phyloP scores from a whole-genome alignment of 2,888 invertebrate species.

The Pocota personata region DNA sequence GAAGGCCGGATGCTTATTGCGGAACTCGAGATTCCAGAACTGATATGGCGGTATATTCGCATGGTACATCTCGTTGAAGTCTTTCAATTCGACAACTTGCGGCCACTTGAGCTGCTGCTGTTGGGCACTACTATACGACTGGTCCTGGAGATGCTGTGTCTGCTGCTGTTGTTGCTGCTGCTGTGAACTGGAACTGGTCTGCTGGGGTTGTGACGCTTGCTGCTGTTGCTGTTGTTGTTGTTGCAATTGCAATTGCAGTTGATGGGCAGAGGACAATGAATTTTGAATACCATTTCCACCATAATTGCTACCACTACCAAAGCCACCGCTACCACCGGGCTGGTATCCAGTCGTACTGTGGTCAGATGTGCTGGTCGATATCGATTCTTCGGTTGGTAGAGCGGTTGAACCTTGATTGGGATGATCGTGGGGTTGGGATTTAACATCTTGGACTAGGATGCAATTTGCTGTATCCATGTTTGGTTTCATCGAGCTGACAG shows the following conservation, averaged over 20 bases:
- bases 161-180: constrained; percentile 79
- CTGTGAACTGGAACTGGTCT: constrained; percentile 80
- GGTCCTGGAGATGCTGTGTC: constrained; percentile 82
- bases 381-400: constrained; percentile 90
- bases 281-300: constrained; percentile 73
- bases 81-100: constrained; percentile 91
- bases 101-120: constrained; percentile 89
- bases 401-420: constrained; percentile 90
- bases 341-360: constrained; percentile 85
- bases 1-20: constrained; percentile 94
- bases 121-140: constrained; percentile 84
- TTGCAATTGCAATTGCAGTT: constrained; percentile 84
- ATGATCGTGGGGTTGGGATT: constrained; percentile 93
- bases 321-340: constrained; percentile 47
- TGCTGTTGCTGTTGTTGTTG: constrained; percentile 82
- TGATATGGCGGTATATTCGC: constrained; percentile 94
- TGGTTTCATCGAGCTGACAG: constrained; percentile 95
- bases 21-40: constrained; percentile 96
- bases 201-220: constrained; percentile 84
- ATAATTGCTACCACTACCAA: constrained; percentile 42
- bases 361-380: constrained; percentile 88
- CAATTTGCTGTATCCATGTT: constrained; percentile 94
- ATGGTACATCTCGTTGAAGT: constrained; percentile 92
- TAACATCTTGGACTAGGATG: constrained; percentile 91
- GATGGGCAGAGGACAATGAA: constrained; percentile 77